These are phyloP conservation scores for Periphyllus acericola DNA, from an alignment of 2,888 invertebrate species.

Conservation along the genomic window DNA sequence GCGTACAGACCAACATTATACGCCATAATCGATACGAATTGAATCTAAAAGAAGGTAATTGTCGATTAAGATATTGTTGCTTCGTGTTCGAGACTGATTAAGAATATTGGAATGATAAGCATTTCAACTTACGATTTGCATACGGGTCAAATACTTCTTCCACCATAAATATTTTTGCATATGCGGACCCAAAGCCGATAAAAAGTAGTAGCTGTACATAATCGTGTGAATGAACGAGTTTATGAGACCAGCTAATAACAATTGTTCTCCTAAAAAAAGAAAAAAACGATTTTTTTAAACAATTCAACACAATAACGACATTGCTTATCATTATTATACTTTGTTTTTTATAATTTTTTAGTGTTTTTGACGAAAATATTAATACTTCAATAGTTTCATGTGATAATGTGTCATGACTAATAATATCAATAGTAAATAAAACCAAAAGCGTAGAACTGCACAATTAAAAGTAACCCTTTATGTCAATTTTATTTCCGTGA, in stretches of 20 bases:
- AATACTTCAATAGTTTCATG: no score
- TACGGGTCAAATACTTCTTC: constrained; percentile 70
- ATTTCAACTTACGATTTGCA: constrained; percentile 67
- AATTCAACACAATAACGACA: no score
- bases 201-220: constrained; percentile 71
- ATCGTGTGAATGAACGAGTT: constrained; percentile 70
- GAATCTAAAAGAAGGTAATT: constrained; percentile 69
- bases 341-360: background rate
- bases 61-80: background rate
- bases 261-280: constrained; percentile 67
- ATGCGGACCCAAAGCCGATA: constrained; percentile 70
- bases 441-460: no score
- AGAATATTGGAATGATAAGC: background rate
- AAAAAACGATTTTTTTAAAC: no score
- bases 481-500: no score
- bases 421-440: no score
- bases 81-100: background rate
- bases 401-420: no score
- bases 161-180: constrained; percentile 71
- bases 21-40: constrained; percentile 75
- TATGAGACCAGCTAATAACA: constrained; percentile 69
- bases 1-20: constrained; percentile 72
- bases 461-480: background rate
- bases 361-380: no score
- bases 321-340: background rate